These are phyloP conservation scores for Furcula furcula DNA, from an alignment of 2,888 invertebrate species.

Conservation along the genomic window DNA sequence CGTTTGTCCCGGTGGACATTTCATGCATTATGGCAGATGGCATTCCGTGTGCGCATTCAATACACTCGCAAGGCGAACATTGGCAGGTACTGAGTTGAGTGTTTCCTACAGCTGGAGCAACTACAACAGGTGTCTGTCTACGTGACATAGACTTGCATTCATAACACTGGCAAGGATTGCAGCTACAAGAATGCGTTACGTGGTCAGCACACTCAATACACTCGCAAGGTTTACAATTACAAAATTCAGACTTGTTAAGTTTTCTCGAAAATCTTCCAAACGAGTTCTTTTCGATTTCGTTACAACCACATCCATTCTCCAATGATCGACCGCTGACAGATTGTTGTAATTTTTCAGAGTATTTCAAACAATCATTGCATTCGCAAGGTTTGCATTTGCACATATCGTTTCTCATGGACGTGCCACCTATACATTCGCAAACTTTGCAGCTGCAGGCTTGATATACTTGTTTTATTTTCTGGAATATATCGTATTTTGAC, in stretches of 20 bases:
- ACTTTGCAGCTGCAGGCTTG: constrained; percentile 65
- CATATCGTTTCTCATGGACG: constrained; percentile 17
- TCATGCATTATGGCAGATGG: constrained; percentile 36
- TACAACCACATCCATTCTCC: background rate
- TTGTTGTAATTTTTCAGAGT: constrained; percentile 1
- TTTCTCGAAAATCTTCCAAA: constrained; percentile 1
- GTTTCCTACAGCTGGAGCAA: constrained; percentile 37
- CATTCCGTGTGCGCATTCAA: constrained; percentile 38
- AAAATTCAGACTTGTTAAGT: constrained; percentile 16
- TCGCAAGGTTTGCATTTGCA: constrained; percentile 49
- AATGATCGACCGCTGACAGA: background rate
- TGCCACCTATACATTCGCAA: constrained; percentile 53
- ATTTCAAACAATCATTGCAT: constrained; percentile 35
- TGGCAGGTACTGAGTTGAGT: constrained; percentile 31
- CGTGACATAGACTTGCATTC: constrained; percentile 32
- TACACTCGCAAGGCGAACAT: constrained; percentile 56
- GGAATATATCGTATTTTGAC: constrained; percentile 43
- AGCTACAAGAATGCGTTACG: constrained; percentile 31
- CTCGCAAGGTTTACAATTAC: constrained; percentile 43
- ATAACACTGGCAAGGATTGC: constrained; percentile 43
- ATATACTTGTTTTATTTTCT: constrained; percentile 55
- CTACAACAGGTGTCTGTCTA: constrained; percentile 24
- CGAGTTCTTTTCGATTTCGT: background rate
- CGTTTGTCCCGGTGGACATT: constrained; percentile 42
- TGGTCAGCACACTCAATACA: constrained; percentile 29